Base-by-base conservation (phyloP, 2,113 vertebrate species). In the Nyctereutes procyonoides region DNA sequence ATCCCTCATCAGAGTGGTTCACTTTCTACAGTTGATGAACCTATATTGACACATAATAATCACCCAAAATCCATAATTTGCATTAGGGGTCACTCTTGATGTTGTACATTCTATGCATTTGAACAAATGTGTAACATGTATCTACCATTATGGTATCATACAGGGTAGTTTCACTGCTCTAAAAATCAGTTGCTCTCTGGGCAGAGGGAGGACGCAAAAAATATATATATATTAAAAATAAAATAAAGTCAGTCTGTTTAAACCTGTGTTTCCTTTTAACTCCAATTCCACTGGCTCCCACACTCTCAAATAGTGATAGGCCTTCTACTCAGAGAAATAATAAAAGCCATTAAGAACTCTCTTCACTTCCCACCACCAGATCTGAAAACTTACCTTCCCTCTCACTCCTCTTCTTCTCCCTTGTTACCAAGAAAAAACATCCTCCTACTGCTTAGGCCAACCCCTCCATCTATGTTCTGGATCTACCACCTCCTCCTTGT, bases 181-280 rank as follows among this genome's bases (percentile, higher is more conserved):
- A 32, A 86, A 95, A 71, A 87, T 80, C 73, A 85, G 6, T 82
- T 12, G 38, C 19, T 35, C 67, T 73, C 19, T 10, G 35, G 35
- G 69, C n/a, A 73, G 35, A 38, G 35, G 35, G 19, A 73, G n/a
- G 35, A 38, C 22, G 20, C 69, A 38, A 73, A 73, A 22, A 38
- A 60, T 60, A 60, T 60, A 60, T 60, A 60, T 60, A 60, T 22
- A 60, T 58, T 3, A 5, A 43, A 56, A 55, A 55, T 55, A 67
- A 32, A 76, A 24, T 74, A 48, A 76, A 51, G 30, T 8, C 74
- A 77, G n/a, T 43, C 80, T 93, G 38, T 88, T 92, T 63, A 94
- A 83, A 69, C 28, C 43, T 96, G 28, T 74, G 19, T 95, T 92
- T 76, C 82, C 51, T 88, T 62, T 82, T 76, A 83, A 88, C 30